Percentiles rank a stretch among this genome's conserved stretches.
Evolutionary conservation across 2,113 vertebrate genomes (phyloP).

Genomic region (Oryzias curvinotus): DNA sequence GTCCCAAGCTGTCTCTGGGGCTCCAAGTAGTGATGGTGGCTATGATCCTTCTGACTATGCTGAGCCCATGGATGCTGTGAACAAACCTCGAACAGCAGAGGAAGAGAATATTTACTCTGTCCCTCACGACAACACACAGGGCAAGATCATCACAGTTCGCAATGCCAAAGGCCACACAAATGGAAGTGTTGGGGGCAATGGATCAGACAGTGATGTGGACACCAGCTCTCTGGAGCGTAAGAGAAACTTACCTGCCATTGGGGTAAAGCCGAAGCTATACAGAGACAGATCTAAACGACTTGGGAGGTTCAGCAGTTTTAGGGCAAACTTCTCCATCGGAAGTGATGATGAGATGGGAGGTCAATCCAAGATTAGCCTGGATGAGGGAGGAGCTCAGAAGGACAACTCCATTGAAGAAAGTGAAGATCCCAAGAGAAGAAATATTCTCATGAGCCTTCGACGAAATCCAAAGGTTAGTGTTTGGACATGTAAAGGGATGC

Average conservation of each 20-base stretch:
- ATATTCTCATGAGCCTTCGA: slow-evolving; percentile 88
- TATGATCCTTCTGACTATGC: slow-evolving; percentile 97
- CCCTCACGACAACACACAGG: slow-evolving; percentile 95
- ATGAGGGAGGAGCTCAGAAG: slow-evolving; percentile 82
- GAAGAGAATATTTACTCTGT: slow-evolving; percentile 97
- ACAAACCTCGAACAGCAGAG: slow-evolving; percentile 85
- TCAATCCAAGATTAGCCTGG: slow-evolving; percentile 83
- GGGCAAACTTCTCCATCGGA: slow-evolving; percentile 88
- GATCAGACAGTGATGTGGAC: slow-evolving; percentile 94
- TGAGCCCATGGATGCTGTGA: slow-evolving; percentile 92
- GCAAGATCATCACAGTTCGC: slow-evolving; percentile 96
- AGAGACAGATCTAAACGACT: slow-evolving; percentile 86
- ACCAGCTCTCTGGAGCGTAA: slow-evolving; percentile 89
- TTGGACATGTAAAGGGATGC: background rate
- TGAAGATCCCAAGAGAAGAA: slow-evolving; percentile 88
- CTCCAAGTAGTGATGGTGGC: slow-evolving; percentile 80
- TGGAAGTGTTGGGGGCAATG: slow-evolving; percentile 87
- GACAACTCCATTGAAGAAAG: slow-evolving; percentile 86
- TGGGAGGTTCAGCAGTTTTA: slow-evolving; percentile 88
- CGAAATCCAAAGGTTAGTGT: slow-evolving; percentile 87
- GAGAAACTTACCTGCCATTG: slow-evolving; percentile 77
- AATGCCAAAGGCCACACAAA: slow-evolving; percentile 91
- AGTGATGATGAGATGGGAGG: slow-evolving; percentile 91
- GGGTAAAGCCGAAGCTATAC: slow-evolving; percentile 86
- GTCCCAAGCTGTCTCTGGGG: slow-evolving; percentile 82